phyloP scores from a whole-genome alignment of 1,140 invertebrate species.

The Trinorchestia longiramus region DNA sequence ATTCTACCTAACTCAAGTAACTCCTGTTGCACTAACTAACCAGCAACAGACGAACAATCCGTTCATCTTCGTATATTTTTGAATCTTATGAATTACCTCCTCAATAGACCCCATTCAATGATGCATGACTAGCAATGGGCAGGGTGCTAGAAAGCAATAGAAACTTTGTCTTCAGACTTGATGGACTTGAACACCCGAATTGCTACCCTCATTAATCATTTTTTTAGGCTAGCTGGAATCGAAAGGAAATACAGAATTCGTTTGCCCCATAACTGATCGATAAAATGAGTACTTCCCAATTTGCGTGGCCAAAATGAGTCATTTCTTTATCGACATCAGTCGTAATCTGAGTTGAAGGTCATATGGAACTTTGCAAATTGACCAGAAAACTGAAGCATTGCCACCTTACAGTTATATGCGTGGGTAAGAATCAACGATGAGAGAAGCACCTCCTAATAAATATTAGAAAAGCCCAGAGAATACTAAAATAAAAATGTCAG shows the following conservation, averaged over 20 bases:
- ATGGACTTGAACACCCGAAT: background rate
- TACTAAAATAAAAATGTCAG: background rate
- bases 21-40: no score
- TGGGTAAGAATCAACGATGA: background rate
- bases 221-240: no score
- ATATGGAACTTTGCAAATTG: background rate
- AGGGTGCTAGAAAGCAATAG: background rate
- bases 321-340: background rate
- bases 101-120: no score
- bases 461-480: background rate
- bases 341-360: background rate
- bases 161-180: background rate
- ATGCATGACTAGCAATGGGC: no score
- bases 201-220: background rate
- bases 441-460: background rate
- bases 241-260: no score
- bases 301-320: background rate
- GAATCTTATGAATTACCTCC: no score
- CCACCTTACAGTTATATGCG: background rate
- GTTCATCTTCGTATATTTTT: no score
- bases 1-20: no score
- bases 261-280: background rate
- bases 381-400: background rate
- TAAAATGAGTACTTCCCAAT: background rate
- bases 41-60: no score